Base-by-base conservation (phyloP, 2,888 invertebrate genomes). In the Laothoe populi region DNA sequence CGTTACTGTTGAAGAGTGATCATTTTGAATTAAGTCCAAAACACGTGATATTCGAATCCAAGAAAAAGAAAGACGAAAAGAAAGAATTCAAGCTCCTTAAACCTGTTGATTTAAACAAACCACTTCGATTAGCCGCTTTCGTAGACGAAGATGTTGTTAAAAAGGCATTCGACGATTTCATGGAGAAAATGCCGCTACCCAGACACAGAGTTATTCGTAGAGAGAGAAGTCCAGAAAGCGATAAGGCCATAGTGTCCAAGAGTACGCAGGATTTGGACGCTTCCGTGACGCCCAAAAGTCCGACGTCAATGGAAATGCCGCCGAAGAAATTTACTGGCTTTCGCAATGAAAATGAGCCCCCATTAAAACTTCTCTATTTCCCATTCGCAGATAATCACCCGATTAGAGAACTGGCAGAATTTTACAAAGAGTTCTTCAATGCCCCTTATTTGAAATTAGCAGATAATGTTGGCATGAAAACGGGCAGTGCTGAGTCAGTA, bases 1-100 rank as follows among this genome's bases (percentile, higher is more conserved):
- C 95, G 0, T 95, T 97, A 42, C 95, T 98, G 93, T 90, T 98
- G n/a, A 98, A 98, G 83, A 98, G 98, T 78, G 98, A 98, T 84
- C 98, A 98, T 86, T 98, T 98, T 83, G 96, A 97, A 83, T 83
- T 95, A 69, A 96, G 96, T 79, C 95, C 96, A 0, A 94, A 95
- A 74, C 94, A 95, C 73, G 87, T 94, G 21, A 94, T 95, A 66
- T 95, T 88, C 57, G 89, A 91, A 66, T 87, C 89, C 0, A 91
- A 90, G 66, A 96, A 95, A 65, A 95, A 95, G 70, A 95, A 94
- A 68, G 94, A 94, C 31, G 85, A 83, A 62, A 83, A 84, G 46
- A 88, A 84, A 63, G 86, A 86, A 26, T 64, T 64, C 0, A 87
- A 82, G 63, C 75, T 80, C 2, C 53, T 70, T 0, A 82, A 74